Evolutionary conservation across 1,140 invertebrate genomes (phyloP).

Genomic region (Acromyrmex echinatior): DNA sequence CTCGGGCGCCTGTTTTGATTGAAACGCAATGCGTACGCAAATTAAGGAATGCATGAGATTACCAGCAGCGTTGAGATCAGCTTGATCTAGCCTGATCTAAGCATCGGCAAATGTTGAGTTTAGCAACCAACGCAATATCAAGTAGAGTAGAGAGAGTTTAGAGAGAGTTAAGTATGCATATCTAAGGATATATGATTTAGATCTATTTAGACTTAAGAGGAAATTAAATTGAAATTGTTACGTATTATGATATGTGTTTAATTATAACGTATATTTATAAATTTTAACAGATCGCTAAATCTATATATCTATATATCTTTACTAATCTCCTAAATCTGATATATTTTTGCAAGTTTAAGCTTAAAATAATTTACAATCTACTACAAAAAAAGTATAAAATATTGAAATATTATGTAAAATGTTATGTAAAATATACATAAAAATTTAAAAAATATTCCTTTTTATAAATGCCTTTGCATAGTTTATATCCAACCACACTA

Average conservation of each 20-base stretch:
- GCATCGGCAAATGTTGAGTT: slow-evolving; percentile 4
- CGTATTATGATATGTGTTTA: background rate
- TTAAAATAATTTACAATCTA: background rate
- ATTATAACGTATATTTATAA: background rate
- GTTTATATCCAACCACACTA: background rate
- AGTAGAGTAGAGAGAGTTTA: background rate
- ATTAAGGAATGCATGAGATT: slow-evolving; percentile 23
- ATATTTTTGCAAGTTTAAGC: background rate
- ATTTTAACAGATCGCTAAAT: background rate
- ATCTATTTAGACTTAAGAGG: background rate
- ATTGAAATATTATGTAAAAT: slow-evolving; percentile 3
- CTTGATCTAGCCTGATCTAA: background rate
- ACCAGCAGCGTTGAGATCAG: background rate
- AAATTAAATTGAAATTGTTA: background rate
- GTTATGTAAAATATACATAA: background rate
- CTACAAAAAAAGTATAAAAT: background rate
- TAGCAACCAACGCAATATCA: background rate
- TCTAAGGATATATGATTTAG: background rate
- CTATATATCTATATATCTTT: background rate
- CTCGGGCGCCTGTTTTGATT: background rate
- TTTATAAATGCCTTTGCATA: background rate
- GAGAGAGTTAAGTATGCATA: background rate
- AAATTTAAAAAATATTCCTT: background rate
- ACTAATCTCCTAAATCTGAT: background rate
- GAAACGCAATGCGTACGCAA: background rate